Base-by-base conservation (phyloP, 2,797 vertebrate species). In the Malurus leucopterus region DNA sequence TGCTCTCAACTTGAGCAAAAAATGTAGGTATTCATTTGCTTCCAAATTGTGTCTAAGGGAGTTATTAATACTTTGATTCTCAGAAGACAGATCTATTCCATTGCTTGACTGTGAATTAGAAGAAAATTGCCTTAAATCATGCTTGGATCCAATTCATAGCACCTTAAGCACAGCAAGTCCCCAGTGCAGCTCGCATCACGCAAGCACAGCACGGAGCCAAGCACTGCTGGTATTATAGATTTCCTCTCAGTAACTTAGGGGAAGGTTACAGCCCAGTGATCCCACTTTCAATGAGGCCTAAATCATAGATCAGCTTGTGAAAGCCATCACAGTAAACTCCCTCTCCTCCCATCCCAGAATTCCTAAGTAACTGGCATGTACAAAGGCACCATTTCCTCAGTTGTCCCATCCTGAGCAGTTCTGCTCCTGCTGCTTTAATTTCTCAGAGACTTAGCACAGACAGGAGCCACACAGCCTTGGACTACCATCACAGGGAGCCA, bases 41-140 rank as follows among this genome's bases (percentile, higher is more conserved):
- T 91, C 78, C 55, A 89, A 77, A 82, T 71, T 86, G 62, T n/a
- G 1, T 91, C 82, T 89, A 61, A 76, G 53, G 64, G 88, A 92
- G 24, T 83, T 92, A 82, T 73, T 92, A 91, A 90, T 79, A 83
- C 23, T 89, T 47, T 84, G 71, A 77, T 76, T 84, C 47, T 78
- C 68, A 87, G 41, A 94, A 91, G 59, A 81, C 11, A 88, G 46
- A 80, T 73, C 70, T 73, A 88, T 81, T 89, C 49, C 67, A 46
- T 85, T 70, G 43, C 62, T 49, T 90, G 62, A 85, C 59, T 75
- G 34, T 24, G 41, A 76, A 89, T 91, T 75, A 84, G 59, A 84
- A 77, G 81, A 67, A 93, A 76, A 88, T 90, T 89, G 85, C 55
- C 49, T 88, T 79, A 92, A 95, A 76, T 64, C 64, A 67, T 12